A percentile compares a stretch with the other conserved stretches of the same genome.
These are phyloP conservation scores for Gyrodactylus salaris DNA, from an alignment of 1,140 invertebrate species.

Conservation along the genomic window DNA sequence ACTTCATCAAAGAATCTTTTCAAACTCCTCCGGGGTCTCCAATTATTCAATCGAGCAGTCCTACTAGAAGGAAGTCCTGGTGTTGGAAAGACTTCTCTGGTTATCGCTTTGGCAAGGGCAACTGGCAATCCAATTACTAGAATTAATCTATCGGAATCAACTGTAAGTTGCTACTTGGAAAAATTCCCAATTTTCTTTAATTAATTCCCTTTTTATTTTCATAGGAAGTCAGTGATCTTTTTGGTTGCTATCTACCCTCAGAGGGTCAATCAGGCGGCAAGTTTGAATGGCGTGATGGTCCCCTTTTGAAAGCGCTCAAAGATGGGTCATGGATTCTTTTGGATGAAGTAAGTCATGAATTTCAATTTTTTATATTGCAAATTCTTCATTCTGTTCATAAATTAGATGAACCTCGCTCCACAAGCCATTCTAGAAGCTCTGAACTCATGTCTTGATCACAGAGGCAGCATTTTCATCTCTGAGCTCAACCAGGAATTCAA, in stretches of 20 bases:
- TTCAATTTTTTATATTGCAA: neutral
- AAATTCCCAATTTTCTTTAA: slow-evolving; percentile 21
- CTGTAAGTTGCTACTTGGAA: slow-evolving; percentile 14
- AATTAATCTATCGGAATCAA: slow-evolving; percentile 93
- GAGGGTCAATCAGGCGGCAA: slow-evolving; percentile 38
- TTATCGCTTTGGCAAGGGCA: slow-evolving; percentile 51
- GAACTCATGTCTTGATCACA: slow-evolving; percentile 87
- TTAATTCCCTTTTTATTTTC: slow-evolving; percentile 14
- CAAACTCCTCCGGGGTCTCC: slow-evolving; percentile 46
- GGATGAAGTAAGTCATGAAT: slow-evolving; percentile 36
- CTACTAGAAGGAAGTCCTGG: slow-evolving; percentile 84
- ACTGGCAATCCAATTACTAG: slow-evolving; percentile 44
- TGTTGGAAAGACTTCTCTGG: slow-evolving; percentile 77
- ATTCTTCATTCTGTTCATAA: neutral
- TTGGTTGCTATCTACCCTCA: slow-evolving; percentile 77
- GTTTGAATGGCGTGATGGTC: slow-evolving; percentile 81
- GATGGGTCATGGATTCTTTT: slow-evolving; percentile 70
- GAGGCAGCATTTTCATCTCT: slow-evolving; percentile 70
- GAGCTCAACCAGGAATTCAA: slow-evolving; percentile 57
- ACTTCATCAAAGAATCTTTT: slow-evolving; percentile 27
- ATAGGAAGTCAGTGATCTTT: slow-evolving; percentile 65
- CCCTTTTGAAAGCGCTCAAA: slow-evolving; percentile 58
- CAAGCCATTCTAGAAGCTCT: slow-evolving; percentile 87
- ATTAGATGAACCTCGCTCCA: slow-evolving; percentile 58
- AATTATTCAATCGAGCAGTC: slow-evolving; percentile 44